Conservation (phyloP, 2,888 invertebrate species). For the Glyphotaelius pellucidus region DNA sequence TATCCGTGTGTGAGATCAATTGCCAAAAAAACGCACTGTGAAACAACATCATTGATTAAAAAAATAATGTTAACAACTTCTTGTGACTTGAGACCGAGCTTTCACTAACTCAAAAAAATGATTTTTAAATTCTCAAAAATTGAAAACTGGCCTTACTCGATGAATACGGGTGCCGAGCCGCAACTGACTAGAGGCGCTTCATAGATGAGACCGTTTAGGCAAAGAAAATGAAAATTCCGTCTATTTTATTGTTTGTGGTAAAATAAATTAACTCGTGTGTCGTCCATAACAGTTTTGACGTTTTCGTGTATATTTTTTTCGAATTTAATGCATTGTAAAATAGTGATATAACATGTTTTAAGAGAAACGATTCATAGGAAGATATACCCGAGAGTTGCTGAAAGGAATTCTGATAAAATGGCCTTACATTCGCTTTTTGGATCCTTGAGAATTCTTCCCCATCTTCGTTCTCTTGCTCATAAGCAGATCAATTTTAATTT, state of each 20-base stretch:
- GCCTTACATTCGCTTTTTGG: slow-evolving; percentile 22
- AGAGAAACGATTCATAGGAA: neutral
- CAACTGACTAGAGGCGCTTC: no score
- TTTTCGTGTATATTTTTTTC: neutral
- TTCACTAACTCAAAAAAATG: no score
- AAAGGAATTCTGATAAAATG: slow-evolving; percentile 11
- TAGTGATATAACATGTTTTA: neutral
- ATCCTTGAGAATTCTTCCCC: slow-evolving; percentile 19
- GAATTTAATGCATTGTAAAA: neutral
- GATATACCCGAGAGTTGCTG: neutral
- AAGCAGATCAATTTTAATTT: neutral
- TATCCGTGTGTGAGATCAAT: no score
- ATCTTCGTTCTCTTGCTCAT: slow-evolving; percentile 5
- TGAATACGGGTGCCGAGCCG: no score
- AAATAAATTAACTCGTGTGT: neutral
- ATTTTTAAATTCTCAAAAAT: no score
- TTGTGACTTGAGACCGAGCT: no score
- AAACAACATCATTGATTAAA: neutral
- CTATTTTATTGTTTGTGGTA: no score
- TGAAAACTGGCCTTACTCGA: no score
- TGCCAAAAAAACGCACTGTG: neutral
- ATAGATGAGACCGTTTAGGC: no score
- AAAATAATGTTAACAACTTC: no score
- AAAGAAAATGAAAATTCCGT: no score
- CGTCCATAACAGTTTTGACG: neutral